Evolutionary conservation across 2,113 vertebrate species (phyloP), one percentile per base, ranked within the genome.

Genomic region (Pluvianellus socialis): DNA sequence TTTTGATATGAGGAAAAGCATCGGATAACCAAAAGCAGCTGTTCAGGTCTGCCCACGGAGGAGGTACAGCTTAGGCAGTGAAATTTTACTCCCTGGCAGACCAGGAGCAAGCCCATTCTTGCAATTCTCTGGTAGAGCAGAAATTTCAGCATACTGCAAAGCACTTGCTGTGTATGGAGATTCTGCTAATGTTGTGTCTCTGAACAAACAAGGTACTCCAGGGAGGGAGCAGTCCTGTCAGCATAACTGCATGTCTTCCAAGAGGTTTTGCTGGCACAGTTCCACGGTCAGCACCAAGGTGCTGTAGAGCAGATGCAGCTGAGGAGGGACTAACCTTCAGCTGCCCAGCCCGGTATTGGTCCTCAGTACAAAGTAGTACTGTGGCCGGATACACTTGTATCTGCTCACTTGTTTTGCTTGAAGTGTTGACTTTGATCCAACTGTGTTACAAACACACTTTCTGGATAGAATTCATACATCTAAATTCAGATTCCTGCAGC

Each of bases 81-180:
- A 94, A 91, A 96, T 52, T 86, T 65, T 79, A 85, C 56, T 94
- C 73, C 24, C 21, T 85, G 77, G 65, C 80, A 85, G 71, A 87
- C 42, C 12, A 92, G 65, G 30, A 85, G 30, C 73, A 87, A 79
- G 52, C 35, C 56, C 4, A 5, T 81, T 94, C 35, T 56, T 89
- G 80, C 65, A 85, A 1, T 27, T 90, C 26, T 40, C 45, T n/a
- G n/a, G 33, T 12, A 67, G n/a, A 65, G 32, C 47, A 53, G 81
- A 95, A 85, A 56, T 85, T 71, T 63, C 53, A 61, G 23, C 22
- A 12, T 45, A 49, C 21, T 35, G 62, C 56, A 42, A 53, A 83
- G 50, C 11, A 5, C 13, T 88, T 4, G 6, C 49, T 0, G 0
- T 8, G 30, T 14, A 4, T 1, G 5, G 38, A 73, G 55, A 19